These are phyloP conservation scores for Allolobophora icterica DNA, from an alignment of 2,888 invertebrate species.

Conservation along the genomic window DNA sequence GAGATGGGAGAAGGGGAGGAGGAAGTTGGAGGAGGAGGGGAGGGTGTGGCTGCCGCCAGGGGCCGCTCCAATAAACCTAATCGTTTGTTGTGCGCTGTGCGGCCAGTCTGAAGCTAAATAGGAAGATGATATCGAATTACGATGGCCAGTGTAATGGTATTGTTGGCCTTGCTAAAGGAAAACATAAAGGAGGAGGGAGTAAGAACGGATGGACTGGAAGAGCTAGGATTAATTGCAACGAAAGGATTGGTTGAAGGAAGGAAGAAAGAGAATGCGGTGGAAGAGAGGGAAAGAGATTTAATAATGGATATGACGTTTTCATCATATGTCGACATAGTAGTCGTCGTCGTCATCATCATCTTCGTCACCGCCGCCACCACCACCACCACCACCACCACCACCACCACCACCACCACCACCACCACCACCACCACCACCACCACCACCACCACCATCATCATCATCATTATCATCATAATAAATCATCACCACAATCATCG, in stretches of 20 bases:
- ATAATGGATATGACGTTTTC: too few relatives aligned
- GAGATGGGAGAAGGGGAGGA: background rate
- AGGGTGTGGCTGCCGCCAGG: background rate
- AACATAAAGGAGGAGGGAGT: background rate
- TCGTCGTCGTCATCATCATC: background rate
- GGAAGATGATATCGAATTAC: background rate
- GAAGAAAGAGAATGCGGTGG: background rate
- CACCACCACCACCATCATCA: background rate
- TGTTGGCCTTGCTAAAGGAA: background rate
- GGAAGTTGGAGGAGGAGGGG: too few relatives aligned
- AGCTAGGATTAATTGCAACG: background rate
- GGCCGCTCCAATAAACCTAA: background rate
- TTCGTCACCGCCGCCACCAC: background rate
- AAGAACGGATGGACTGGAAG: background rate
- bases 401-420: background rate
- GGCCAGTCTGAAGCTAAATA: background rate
- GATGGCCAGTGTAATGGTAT: background rate
- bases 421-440: background rate
- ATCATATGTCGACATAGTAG: background rate
- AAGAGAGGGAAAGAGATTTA: too few relatives aligned
- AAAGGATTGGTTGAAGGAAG: background rate
- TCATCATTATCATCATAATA: conserved; percentile 8
- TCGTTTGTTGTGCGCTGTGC: background rate
- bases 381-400: conserved; percentile 7
- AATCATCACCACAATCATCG: too few relatives aligned